Percentiles rank a stretch among this genome's conserved stretches.
These are phyloP conservation scores for Taeniopygia guttata DNA, from an alignment of 2,797 vertebrate species.

Conservation along the genomic window DNA sequence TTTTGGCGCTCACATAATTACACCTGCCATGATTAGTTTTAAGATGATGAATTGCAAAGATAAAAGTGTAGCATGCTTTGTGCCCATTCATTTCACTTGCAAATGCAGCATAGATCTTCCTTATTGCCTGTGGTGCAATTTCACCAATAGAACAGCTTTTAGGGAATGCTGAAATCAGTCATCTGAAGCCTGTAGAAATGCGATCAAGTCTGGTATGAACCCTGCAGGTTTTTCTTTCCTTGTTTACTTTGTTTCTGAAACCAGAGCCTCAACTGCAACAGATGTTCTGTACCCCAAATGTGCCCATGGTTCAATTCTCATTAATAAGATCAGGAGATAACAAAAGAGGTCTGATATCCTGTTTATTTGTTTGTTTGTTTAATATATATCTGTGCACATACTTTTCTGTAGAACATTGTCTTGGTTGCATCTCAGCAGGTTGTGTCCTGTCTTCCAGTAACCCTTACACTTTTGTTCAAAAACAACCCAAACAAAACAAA, in stretches of 20 bases:
- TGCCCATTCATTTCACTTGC: background rate
- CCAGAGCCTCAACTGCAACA: background rate
- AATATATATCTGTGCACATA: background rate
- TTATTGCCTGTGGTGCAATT: background rate
- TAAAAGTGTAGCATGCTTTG: background rate
- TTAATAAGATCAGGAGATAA: background rate
- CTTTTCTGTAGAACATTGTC: background rate
- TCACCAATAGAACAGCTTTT: background rate
- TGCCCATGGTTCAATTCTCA: background rate
- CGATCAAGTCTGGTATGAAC: background rate
- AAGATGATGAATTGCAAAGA: background rate
- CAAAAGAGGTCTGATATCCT: background rate
- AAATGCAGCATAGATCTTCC: background rate
- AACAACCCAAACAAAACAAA: background rate
- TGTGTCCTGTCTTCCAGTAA: background rate
- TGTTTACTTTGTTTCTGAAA: conserved; percentile 23
- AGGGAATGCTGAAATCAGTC: background rate
- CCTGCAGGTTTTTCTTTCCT: background rate
- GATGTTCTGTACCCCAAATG: background rate
- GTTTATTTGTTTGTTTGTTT: background rate
- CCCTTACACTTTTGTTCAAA: background rate
- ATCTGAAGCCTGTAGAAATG: background rate
- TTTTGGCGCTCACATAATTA: background rate
- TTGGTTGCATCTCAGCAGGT: background rate
- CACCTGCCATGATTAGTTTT: background rate